Conservation (phyloP, 2,888 invertebrate genomes). For the Rhagium mordax region DNA sequence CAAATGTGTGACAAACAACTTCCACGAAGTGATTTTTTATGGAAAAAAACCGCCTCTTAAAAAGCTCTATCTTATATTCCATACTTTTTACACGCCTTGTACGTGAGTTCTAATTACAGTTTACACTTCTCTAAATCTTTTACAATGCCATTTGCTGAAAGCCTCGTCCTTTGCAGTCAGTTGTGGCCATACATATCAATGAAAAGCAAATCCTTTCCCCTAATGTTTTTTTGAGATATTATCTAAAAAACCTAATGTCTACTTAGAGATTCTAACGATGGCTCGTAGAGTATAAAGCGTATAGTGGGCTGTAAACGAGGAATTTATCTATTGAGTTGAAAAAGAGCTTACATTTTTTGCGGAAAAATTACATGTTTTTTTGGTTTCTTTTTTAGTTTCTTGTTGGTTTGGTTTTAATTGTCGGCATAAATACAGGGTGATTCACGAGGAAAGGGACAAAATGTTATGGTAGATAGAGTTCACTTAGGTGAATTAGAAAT, state of each 20-base stretch:
- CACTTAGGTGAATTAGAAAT: too few relatives aligned
- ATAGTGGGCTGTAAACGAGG: neutral
- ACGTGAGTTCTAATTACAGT: neutral
- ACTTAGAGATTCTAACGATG: neutral
- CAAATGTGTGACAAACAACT: too few relatives aligned
- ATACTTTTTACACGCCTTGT: neutral
- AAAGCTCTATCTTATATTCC: too few relatives aligned
- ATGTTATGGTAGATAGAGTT: too few relatives aligned
- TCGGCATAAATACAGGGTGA: too few relatives aligned
- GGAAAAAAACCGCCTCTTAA: too few relatives aligned
- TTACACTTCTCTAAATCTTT: neutral
- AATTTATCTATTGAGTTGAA: neutral
- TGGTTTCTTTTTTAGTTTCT: neutral
- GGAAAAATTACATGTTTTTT: neutral
- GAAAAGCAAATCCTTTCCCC: neutral
- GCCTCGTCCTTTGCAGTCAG: neutral
- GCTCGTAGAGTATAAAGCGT: neutral
- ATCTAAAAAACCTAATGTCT: neutral
- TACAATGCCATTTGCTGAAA: neutral
- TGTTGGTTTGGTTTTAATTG: neutral
- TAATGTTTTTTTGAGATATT: neutral
- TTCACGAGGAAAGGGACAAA: too few relatives aligned
- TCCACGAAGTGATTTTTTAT: too few relatives aligned
- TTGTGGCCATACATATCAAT: neutral
- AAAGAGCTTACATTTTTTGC: neutral